Evolutionary conservation across 2,888 invertebrate genomes (phyloP).

Genomic region (Thalpophila matura): DNA sequence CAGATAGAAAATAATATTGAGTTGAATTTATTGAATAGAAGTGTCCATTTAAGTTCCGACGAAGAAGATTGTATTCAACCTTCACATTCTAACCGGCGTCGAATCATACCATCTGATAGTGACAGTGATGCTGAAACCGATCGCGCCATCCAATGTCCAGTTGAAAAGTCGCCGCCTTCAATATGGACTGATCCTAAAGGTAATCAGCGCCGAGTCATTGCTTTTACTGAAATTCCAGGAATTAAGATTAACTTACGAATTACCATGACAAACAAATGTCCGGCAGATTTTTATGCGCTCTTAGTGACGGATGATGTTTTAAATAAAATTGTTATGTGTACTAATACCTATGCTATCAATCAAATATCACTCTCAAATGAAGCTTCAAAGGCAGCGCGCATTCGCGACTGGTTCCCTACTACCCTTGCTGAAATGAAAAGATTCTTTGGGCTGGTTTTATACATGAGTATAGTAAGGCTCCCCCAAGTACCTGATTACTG

Average conservation of each 20-base stretch:
- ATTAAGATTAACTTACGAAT: slow-evolving; percentile 19
- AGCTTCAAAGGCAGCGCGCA: slow-evolving; percentile 1
- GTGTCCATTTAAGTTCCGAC: slow-evolving; percentile 31
- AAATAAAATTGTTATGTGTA: slow-evolving; percentile 7
- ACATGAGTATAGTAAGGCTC: slow-evolving; percentile 64
- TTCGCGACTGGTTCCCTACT: slow-evolving; percentile 54
- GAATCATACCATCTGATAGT: not conserved
- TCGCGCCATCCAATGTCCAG: slow-evolving; percentile 1
- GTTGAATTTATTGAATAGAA: slow-evolving; percentile 18
- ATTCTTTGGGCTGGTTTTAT: slow-evolving; percentile 65
- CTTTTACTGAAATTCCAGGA: slow-evolving; percentile 11
- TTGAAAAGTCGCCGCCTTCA: not conserved
- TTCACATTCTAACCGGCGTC: too few species aligned
- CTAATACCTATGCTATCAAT: too few species aligned
- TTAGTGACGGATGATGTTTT: slow-evolving; percentile 41
- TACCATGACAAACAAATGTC: not conserved
- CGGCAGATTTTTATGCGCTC: slow-evolving; percentile 43
- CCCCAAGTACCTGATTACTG: slow-evolving; percentile 65
- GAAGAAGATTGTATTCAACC: slow-evolving; percentile 36
- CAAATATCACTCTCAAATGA: too few species aligned
- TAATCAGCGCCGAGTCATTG: not conserved
- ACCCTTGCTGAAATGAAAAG: slow-evolving; percentile 34
- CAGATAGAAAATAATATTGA: slow-evolving; percentile 34
- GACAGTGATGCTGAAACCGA: slow-evolving; percentile 5
- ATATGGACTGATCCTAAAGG: slow-evolving; percentile 1